Evolutionary conservation across 2,888 invertebrate species (phyloP).

Genomic region (Sepioteuthis lessoniana): DNA sequence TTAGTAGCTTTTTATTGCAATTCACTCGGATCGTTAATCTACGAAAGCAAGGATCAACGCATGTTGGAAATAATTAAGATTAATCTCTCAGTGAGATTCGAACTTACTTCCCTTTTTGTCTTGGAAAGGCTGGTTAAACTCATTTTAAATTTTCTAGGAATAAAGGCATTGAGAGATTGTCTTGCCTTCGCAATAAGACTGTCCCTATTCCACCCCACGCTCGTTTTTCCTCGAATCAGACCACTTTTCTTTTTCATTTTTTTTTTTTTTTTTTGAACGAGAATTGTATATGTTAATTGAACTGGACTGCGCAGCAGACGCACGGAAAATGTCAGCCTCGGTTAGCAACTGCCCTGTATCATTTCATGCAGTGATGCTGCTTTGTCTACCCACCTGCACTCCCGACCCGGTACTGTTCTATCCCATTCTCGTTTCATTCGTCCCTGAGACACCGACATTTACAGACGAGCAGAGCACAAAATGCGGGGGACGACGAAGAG

Average conservation of each 20-base stretch:
- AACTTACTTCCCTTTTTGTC: no score
- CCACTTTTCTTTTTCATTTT: not conserved
- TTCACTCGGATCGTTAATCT: no score
- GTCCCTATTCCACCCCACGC: no score
- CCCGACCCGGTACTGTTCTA: not conserved
- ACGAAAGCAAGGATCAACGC: no score
- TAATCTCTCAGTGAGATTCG: no score
- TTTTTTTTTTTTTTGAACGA: not conserved
- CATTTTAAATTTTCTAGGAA: no score
- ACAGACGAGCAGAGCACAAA: not conserved
- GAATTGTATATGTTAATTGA: not conserved
- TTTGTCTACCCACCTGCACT: not conserved
- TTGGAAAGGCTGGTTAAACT: no score
- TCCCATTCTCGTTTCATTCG: not conserved
- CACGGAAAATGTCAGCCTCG: not conserved
- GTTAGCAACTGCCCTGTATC: not conserved
- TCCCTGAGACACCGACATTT: slow-evolving; percentile 11
- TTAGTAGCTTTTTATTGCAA: no score
- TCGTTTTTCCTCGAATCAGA: not conserved
- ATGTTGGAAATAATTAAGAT: no score
- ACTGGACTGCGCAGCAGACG: not conserved
- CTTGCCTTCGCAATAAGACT: no score
- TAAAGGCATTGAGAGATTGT: no score
- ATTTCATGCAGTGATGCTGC: not conserved
- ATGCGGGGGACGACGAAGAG: not conserved